Base-by-base conservation (phyloP, 2,113 vertebrate species). In the Sardina pilchardus region DNA sequence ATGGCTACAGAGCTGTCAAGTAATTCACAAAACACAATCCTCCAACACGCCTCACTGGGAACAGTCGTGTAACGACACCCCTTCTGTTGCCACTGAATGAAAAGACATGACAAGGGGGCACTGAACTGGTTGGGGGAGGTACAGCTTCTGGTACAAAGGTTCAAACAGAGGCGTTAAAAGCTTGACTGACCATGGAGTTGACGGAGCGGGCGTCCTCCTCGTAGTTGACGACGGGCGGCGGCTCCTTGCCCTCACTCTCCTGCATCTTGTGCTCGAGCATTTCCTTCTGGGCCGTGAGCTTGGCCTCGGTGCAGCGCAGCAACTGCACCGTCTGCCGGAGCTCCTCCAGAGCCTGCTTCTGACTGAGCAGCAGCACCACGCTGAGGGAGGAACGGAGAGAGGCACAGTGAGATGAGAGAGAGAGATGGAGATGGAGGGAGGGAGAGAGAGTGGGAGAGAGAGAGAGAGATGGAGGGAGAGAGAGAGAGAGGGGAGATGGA, bases 181-280 rank as follows among this genome's bases (percentile, higher is more conserved):
- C 0, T 24, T 50, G 19, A 10, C 92, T 92, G 94, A 99, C 98
- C 86, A 98, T 96, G 48, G 98, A 99, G 85, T 97, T 96, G 3
- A 99, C 95, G 0, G 98, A 99, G 90, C 97, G 96, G 0, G 96
- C 95, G 88, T 99, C 98, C 59, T 99, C 98, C 92, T 99, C 98
- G 4, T 99, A 99, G 59, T 97, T 98, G 82, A 98, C 93, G 2
- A 97, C 96, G 1, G 96, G 96, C 82, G 96, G 96, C 4, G 98
- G 96, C 1, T 98, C 97, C 3, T 96, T 97, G 75, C 97, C 97
- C 89, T 97, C 96, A 90, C 96, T 97, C 85, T 96, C 96, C 89
- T 96, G 94, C 82, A 99, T 96, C 87, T 98, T 99, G 91, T 95
- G 91, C 48, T 99, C 97, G 47, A 99, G 90, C 81, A 99, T 88